Conservation (phyloP, 2,888 invertebrate species). For the Drosophila buzzatii region DNA sequence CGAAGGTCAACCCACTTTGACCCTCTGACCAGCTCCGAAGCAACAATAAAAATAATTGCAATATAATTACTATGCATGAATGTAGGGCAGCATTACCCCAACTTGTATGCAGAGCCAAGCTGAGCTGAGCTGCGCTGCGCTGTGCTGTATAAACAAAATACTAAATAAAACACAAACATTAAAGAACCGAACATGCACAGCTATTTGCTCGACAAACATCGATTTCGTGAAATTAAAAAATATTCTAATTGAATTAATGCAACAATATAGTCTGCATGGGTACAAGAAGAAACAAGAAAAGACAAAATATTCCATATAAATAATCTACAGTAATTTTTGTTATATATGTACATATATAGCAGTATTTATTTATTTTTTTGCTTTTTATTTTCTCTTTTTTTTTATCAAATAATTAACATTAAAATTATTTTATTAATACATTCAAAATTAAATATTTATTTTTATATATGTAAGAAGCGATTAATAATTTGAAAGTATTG, state of each 20-base stretch:
- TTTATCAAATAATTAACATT: no score
- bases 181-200: slow-evolving; percentile 28
- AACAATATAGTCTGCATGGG: no score
- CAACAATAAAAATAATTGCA: slow-evolving; percentile 52
- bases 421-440: no score
- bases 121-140: not conserved
- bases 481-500: no score
- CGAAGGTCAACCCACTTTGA: slow-evolving; percentile 50
- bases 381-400: no score
- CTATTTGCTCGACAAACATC: slow-evolving; percentile 21
- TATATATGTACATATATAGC: no score
- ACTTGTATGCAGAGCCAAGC: slow-evolving; percentile 24
- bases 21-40: slow-evolving; percentile 21
- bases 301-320: not conserved
- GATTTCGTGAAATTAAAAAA: slow-evolving; percentile 3
- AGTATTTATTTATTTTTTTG: no score
- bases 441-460: no score
- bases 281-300: not conserved
- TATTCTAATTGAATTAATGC: not conserved
- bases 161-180: slow-evolving; percentile 24
- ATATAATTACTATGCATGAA: slow-evolving; percentile 60
- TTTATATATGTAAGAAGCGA: no score
- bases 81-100: slow-evolving; percentile 58
- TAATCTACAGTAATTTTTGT: no score
- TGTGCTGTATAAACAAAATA: slow-evolving; percentile 20